Percentiles rank a stretch among this genome's conserved stretches.
Conservation (phyloP, 2,113 vertebrate species). For the Salvelinus alpinus region DNA sequence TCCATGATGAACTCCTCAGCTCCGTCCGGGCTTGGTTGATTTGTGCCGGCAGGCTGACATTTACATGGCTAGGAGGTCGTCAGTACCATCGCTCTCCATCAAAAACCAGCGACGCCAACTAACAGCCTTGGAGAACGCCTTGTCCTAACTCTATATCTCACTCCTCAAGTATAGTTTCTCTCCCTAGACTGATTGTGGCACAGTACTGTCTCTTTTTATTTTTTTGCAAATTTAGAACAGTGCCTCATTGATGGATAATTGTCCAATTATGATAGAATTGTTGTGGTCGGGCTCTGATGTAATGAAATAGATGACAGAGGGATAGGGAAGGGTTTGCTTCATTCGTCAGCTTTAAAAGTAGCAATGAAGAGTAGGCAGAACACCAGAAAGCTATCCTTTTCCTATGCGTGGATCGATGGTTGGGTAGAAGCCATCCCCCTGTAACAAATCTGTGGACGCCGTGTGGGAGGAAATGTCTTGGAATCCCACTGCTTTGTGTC, state of each 20-base stretch:
- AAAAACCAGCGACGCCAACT: not conserved
- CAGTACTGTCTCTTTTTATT: no score
- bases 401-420: not conserved
- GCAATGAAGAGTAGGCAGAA: not conserved
- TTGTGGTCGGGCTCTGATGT: not conserved
- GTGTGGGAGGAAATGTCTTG: no score
- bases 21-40: conserved; percentile 26
- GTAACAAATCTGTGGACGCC: no score
- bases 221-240: not conserved
- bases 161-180: not conserved
- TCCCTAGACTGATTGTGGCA: not conserved
- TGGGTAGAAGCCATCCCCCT: no score
- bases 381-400: not conserved
- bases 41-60: conserved; percentile 34
- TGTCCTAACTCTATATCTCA: not conserved
- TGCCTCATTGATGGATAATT: not conserved
- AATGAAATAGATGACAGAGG: not conserved
- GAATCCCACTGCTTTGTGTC: not conserved
- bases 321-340: not conserved
- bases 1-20: conserved; percentile 20
- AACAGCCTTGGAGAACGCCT: not conserved
- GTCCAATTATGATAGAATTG: not conserved
- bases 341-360: not conserved
- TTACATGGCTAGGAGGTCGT: conserved; percentile 12
- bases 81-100: not conserved